Conservation (phyloP, 1,140 invertebrate genomes). For the Bombus turneri region DNA sequence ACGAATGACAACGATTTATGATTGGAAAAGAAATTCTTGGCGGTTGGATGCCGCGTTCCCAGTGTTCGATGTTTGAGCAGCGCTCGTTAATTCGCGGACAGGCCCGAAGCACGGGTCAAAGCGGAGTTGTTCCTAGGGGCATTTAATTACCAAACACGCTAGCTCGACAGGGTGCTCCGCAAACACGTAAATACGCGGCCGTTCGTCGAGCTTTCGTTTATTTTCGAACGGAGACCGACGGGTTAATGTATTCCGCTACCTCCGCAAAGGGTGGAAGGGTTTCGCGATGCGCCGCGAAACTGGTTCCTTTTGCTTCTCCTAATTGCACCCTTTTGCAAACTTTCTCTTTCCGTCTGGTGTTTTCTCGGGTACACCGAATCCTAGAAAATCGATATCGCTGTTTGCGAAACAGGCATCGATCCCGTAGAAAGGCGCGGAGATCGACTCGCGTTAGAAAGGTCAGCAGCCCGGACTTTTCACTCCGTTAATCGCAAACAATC, state of each 20-base stretch:
- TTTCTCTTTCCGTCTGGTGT: not conserved
- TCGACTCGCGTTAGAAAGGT: conserved; percentile 2
- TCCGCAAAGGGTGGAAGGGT: not conserved
- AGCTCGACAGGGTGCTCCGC: conserved; percentile 18
- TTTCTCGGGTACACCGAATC: not conserved
- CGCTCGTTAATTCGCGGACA: conserved; percentile 23
- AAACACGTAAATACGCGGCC: conserved; percentile 30
- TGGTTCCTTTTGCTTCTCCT: not conserved
- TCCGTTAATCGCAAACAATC: conserved; percentile 25
- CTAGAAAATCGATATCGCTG: not conserved
- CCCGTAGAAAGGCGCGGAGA: not conserved
- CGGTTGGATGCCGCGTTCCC: not conserved
- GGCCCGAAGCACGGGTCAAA: not conserved
- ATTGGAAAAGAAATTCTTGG: not conserved
- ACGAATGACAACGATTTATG: not conserved
- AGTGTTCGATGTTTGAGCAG: not conserved
- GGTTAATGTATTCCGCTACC: not conserved
- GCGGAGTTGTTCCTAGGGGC: not conserved
- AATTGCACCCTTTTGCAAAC: not conserved
- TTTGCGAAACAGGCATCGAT: not conserved
- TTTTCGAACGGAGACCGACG: not conserved
- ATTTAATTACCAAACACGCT: conserved; percentile 29
- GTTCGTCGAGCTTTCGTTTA: conserved; percentile 24
- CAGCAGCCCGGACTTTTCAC: not conserved
- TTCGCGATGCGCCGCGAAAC: not conserved